A percentile compares a stretch with the other conserved stretches of the same genome.
Evolutionary conservation across 1,140 invertebrate genomes (phyloP).

Genomic region (Drosophila murphyi): DNA sequence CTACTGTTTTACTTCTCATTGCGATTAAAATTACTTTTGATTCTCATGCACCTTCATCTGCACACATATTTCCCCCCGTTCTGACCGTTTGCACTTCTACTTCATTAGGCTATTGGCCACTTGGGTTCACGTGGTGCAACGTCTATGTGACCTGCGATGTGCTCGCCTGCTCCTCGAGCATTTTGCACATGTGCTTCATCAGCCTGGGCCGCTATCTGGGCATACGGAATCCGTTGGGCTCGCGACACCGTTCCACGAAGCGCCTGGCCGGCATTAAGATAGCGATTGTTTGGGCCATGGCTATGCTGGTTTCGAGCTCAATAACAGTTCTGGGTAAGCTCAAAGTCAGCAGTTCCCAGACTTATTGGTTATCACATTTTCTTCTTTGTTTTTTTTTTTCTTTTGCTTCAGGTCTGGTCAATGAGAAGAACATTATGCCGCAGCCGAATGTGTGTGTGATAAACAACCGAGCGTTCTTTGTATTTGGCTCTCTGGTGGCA

Average conservation of each 20-base stretch:
- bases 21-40: slow-evolving; percentile 45
- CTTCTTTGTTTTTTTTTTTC: too few species aligned
- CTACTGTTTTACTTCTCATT: not conserved
- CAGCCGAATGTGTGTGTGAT: slow-evolving; percentile 91
- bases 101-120: slow-evolving; percentile 93
- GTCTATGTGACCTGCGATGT: slow-evolving; percentile 97
- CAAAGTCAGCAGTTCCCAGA: not conserved
- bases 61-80: not conserved
- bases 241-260: slow-evolving; percentile 90
- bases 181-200: slow-evolving; percentile 99
- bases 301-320: slow-evolving; percentile 94
- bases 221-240: slow-evolving; percentile 94
- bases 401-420: slow-evolving; percentile 87
- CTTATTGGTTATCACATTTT: not conserved
- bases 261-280: slow-evolving; percentile 93
- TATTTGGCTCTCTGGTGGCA: slow-evolving; percentile 94
- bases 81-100: slow-evolving; percentile 48
- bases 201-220: slow-evolving; percentile 96
- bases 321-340: slow-evolving; percentile 93
- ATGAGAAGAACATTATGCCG: slow-evolving; percentile 91
- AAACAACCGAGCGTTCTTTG: slow-evolving; percentile 94
- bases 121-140: slow-evolving; percentile 94
- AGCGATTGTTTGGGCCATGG: slow-evolving; percentile 92
- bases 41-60: slow-evolving; percentile 37
- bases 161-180: slow-evolving; percentile 96